A percentile compares a stretch with the other conserved stretches of the same genome.
phyloP scores from a whole-genome alignment of 2,888 invertebrate species.

The Tipula helvola region DNA sequence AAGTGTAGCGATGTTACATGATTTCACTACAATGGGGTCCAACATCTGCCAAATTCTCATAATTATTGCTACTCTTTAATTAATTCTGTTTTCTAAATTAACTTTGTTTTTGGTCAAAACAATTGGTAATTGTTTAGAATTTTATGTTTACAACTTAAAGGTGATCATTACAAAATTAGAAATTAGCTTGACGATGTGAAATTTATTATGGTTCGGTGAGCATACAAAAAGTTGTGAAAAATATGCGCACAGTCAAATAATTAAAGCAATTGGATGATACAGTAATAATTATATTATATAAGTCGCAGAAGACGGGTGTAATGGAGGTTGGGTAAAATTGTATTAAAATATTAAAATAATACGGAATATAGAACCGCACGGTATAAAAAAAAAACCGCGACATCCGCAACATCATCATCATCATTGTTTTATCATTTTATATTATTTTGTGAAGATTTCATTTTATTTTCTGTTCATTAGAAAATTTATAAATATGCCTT shows the following conservation, averaged over 20 bases:
- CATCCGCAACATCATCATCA: not conserved
- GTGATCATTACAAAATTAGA: not conserved
- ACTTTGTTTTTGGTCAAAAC: not conserved
- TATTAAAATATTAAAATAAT: not conserved
- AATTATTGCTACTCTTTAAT: not conserved
- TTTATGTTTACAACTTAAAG: not conserved
- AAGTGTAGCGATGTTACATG: not conserved
- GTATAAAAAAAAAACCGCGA: not conserved
- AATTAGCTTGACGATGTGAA: not conserved
- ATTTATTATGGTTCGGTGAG: not conserved
- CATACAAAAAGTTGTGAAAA: not conserved
- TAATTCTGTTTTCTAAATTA: not conserved
- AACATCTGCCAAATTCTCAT: not conserved
- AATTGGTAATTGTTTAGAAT: not conserved
- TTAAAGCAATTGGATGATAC: not conserved
- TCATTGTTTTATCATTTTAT: not conserved
- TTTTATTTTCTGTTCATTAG: not conserved
- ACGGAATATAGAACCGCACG: not conserved
- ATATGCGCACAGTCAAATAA: not conserved
- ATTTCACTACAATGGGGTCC: not conserved
- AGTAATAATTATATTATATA: not conserved
- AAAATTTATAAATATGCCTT: not conserved
- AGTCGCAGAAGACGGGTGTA: not conserved
- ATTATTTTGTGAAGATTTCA: not conserved
- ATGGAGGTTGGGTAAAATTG: not conserved